Base-by-base conservation (phyloP, 2,888 invertebrate species). In the Marasmarcha lunaedactyla region DNA sequence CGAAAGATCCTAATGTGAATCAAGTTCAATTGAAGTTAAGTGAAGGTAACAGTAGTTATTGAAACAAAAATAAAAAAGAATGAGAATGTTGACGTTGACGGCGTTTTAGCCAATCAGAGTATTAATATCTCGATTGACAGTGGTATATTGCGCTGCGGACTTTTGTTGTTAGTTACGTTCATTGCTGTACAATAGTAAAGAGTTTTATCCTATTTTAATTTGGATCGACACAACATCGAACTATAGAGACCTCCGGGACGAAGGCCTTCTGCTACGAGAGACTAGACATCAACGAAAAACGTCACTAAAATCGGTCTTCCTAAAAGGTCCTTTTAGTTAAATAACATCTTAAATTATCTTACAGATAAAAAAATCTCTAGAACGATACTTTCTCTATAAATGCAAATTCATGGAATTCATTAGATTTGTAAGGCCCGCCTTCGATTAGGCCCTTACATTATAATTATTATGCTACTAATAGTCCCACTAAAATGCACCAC, bases 371-470 rank as follows among this genome's bases (percentile, higher is more conserved):
- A 73, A 78, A 78, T 78, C 77, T 81, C 76, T 79, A 81, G 74
- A 71, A 79, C 78, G 70, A 77, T 71, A 79, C 67, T 76, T 77
- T 79, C 74, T 71, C 70, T 77, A 78, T 78, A 81, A 81, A 83
- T 83, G 83, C 83, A 83, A 81, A 81, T 83, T 83, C 81, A 81
- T 78, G 81, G 81, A 83, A 83, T 83, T 81, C 79, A 81, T 78
- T 71, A 76, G 5, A 70, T 61, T 52, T 57, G 57, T 63, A 76
- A 79, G 78, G 77, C 63, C 71, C 56, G 45, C 48, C 49, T 46
- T 50, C 48, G 55, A 57, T 46, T 54, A 39, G 50, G 59, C 42
- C 52, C 78, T 78, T 77, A 78, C 69, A 63, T 14, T 30, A 30
- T 30, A 30, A 30, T 30, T 77, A 79, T 79, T 79, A 79, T 77